Conservation (phyloP, 2,113 vertebrate species). For the Heloderma charlesbogerti region DNA sequence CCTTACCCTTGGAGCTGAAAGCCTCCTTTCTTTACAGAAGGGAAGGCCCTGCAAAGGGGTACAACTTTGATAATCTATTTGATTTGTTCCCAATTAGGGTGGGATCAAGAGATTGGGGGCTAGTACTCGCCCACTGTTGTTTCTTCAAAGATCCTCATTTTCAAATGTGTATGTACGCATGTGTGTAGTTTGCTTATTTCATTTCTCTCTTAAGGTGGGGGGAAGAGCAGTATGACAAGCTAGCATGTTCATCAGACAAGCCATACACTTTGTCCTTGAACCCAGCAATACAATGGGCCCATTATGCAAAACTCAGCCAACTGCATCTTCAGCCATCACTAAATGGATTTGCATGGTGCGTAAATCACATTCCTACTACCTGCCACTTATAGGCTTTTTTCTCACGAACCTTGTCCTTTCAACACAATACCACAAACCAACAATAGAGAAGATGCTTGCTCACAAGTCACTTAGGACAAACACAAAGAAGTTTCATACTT, state of each 20-base stretch:
- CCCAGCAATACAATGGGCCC: slow-evolving; percentile 24
- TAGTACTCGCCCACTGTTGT: not conserved
- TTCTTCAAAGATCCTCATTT: slow-evolving; percentile 1
- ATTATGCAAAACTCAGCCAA: slow-evolving; percentile 1
- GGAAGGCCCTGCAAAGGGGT: not conserved
- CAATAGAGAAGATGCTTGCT: not conserved
- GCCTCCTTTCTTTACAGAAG: slow-evolving; percentile 8
- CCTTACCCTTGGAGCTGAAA: slow-evolving; percentile 27
- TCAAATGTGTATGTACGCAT: slow-evolving; percentile 13
- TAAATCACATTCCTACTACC: slow-evolving; percentile 65
- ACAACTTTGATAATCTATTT: not conserved
- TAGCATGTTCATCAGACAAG: not conserved
- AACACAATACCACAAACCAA: slow-evolving; percentile 15
- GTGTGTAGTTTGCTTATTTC: not conserved
- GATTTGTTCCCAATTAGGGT: not conserved
- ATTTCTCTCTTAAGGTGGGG: too few species aligned
- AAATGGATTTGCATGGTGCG: slow-evolving; percentile 59
- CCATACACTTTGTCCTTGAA: slow-evolving; percentile 28
- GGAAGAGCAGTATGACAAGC: not conserved
- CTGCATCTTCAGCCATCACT: slow-evolving; percentile 19
- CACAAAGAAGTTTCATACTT: not conserved
- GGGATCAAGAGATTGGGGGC: not conserved
- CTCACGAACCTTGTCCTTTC: slow-evolving; percentile 55
- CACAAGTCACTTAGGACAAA: not conserved
- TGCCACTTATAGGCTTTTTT: slow-evolving; percentile 49